A percentile compares a stretch with the other conserved stretches of the same genome.
Conservation (phyloP, 2,888 invertebrate genomes). For the Drosophila engyochracea region DNA sequence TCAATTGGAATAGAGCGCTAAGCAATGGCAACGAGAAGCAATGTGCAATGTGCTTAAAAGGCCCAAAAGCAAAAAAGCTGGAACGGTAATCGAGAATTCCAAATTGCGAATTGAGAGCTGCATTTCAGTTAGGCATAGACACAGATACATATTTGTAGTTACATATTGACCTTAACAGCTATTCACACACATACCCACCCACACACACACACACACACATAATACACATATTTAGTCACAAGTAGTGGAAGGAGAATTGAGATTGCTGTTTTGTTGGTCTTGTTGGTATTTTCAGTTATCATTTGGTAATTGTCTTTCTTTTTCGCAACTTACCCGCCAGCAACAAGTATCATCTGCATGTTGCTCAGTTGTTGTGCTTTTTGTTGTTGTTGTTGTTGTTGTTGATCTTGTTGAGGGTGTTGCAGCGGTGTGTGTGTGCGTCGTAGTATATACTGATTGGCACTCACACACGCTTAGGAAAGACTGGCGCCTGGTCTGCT, state of each 20-base stretch:
- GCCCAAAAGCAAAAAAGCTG: constrained; percentile 19
- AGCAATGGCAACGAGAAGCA: constrained; percentile 48
- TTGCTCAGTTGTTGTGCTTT: constrained; percentile 43
- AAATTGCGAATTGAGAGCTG: constrained; percentile 3
- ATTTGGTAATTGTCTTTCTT: not conserved
- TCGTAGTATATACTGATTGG: constrained; percentile 26
- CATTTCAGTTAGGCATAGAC: constrained; percentile 22
- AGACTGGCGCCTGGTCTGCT: constrained; percentile 41
- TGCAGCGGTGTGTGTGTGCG: constrained; percentile 11
- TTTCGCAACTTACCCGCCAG: constrained; percentile 85
- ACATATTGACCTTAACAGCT: constrained; percentile 3
- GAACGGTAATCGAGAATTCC: constrained; percentile 2
- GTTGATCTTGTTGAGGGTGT: not conserved
- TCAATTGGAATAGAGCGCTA: constrained; percentile 32
- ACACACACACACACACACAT: not conserved
- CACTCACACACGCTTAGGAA: constrained; percentile 56
- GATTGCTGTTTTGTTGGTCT: not conserved
- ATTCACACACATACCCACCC: not conserved
- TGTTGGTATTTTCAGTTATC: not conserved
- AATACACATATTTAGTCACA: constrained; percentile 22
- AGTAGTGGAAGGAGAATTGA: not conserved
- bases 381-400: constrained; percentile 6
- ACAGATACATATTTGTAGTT: constrained; percentile 10
- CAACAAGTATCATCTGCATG: constrained; percentile 86
- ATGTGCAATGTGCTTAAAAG: constrained; percentile 43